Evolutionary conservation across 2,888 invertebrate species (phyloP).

Genomic region (Muscina levida): DNA sequence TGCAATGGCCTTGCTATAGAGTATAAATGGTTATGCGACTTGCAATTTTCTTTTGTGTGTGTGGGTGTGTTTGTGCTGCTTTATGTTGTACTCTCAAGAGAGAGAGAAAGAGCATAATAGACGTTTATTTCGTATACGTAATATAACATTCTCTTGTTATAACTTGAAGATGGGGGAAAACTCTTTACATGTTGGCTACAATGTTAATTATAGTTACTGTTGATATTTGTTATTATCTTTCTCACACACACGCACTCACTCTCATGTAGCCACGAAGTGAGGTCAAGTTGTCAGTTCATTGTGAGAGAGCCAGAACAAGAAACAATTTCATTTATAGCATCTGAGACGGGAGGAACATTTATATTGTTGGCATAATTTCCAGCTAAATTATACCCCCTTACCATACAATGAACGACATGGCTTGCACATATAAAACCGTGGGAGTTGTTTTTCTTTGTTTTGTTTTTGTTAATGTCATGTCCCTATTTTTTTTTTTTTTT

Average conservation of each 20-base stretch:
- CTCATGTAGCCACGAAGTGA: slow-evolving; percentile 33
- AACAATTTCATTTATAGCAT: too few relatives aligned
- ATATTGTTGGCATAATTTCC: slow-evolving; percentile 43
- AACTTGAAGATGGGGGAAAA: neutral
- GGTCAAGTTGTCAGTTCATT: slow-evolving; percentile 58
- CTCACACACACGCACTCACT: neutral
- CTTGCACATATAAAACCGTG: too few relatives aligned
- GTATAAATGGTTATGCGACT: too few relatives aligned
- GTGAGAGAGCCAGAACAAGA: slow-evolving; percentile 26
- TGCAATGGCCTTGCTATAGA: too few relatives aligned
- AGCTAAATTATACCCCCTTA: slow-evolving; percentile 8
- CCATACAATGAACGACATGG: neutral
- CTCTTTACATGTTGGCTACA: neutral
- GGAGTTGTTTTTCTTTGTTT: slow-evolving; percentile 23
- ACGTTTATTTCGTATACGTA: slow-evolving; percentile 53
- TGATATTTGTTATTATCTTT: neutral
- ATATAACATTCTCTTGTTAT: slow-evolving; percentile 36
- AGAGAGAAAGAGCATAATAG: slow-evolving; percentile 33
- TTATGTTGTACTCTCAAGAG: neutral
- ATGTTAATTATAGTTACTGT: slow-evolving; percentile 8
- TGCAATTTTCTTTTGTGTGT: too few relatives aligned
- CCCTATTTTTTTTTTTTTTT: neutral
- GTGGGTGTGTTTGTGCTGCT: too few relatives aligned
- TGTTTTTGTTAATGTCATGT: slow-evolving; percentile 27
- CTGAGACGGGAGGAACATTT: neutral